These are phyloP conservation scores for Timema podura DNA, from an alignment of 2,888 invertebrate genomes.

Conservation along the genomic window DNA sequence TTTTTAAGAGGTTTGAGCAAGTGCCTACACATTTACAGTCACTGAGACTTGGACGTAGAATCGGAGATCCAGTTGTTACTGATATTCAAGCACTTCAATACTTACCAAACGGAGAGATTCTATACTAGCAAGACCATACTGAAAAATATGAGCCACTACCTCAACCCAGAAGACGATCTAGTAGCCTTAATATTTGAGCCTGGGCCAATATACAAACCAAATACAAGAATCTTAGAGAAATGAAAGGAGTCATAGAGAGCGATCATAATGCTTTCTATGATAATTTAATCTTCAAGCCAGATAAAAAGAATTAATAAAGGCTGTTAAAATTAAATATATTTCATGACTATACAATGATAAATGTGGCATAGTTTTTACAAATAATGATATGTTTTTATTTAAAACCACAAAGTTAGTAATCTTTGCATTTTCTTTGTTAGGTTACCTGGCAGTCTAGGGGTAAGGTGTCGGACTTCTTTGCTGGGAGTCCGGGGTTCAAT, in stretches of 20 bases:
- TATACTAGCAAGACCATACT: background rate
- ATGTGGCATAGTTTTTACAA: too few species aligned
- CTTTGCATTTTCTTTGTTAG: too few species aligned
- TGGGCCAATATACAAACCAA: background rate
- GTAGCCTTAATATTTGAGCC: background rate
- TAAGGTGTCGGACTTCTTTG: too few species aligned
- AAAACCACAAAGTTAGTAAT: too few species aligned
- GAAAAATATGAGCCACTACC: background rate
- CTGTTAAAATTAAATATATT: too few species aligned
- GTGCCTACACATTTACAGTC: background rate
- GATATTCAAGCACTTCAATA: background rate
- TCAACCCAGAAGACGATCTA: background rate
- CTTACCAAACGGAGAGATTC: background rate
- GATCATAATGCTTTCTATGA: background rate
- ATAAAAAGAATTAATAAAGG: too few species aligned
- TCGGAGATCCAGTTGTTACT: background rate
- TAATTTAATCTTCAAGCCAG: background rate
- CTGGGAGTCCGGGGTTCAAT: too few species aligned
- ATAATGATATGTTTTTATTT: too few species aligned
- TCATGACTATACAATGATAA: too few species aligned
- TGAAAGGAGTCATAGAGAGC: background rate
- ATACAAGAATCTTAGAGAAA: background rate
- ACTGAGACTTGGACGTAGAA: background rate
- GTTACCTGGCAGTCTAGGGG: too few species aligned
- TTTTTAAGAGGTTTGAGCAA: background rate